These are phyloP conservation scores for Staurois parvus DNA, from an alignment of 2,797 vertebrate species.

Conservation along the genomic window DNA sequence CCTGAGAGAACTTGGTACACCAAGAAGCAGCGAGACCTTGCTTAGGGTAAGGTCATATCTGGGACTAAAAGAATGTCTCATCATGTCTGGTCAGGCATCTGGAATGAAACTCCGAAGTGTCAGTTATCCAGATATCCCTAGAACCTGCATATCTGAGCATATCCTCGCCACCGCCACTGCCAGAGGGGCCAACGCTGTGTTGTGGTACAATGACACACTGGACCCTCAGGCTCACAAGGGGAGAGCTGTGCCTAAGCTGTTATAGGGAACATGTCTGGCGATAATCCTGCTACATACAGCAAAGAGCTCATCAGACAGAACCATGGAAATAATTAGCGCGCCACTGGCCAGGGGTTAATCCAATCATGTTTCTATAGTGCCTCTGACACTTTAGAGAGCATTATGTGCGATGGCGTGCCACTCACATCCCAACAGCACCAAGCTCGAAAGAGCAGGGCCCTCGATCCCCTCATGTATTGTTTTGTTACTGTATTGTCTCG, in stretches of 20 bases:
- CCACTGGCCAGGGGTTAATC: slow-evolving; percentile 1
- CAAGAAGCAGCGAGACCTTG: background rate
- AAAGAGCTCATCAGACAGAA: background rate
- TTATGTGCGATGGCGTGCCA: too few species aligned
- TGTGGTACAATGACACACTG: background rate
- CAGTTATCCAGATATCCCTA: slow-evolving; percentile 31
- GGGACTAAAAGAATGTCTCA: slow-evolving; percentile 39
- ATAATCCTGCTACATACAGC: slow-evolving; percentile 16
- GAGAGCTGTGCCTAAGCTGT: background rate
- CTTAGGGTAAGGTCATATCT: slow-evolving; percentile 28
- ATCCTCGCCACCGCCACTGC: slow-evolving; percentile 20
- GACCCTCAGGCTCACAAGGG: slow-evolving; percentile 44
- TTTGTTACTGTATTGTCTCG: too few species aligned
- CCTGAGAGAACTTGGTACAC: background rate
- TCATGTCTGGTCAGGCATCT: slow-evolving; percentile 49
- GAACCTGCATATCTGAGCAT: background rate
- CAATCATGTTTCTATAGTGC: slow-evolving; percentile 8
- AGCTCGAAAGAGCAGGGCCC: too few species aligned
- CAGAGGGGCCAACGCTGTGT: slow-evolving; percentile 2
- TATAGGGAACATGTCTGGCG: slow-evolving; percentile 22
- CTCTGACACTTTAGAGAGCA: background rate
- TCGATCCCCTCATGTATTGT: too few species aligned
- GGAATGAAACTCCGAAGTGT: slow-evolving; percentile 33
- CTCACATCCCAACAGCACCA: too few species aligned
- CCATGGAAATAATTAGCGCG: slow-evolving; percentile 16